phyloP scores from a whole-genome alignment of 2,888 invertebrate species.

The Eupithecia insigniata region DNA sequence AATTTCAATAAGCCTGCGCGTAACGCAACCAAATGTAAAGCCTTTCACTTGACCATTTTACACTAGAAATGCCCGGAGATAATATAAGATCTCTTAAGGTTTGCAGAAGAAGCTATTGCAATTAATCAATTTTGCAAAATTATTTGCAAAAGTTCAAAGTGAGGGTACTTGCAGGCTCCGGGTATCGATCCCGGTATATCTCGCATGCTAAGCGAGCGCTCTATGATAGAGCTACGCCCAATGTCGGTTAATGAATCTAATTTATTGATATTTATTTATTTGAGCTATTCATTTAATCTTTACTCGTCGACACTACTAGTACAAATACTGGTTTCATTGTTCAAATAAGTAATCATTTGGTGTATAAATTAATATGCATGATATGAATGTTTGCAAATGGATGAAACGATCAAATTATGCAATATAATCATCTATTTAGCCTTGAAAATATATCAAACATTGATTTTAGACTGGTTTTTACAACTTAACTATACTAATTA shows the following conservation, averaged over 20 bases:
- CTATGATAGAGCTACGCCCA: constrained; percentile 75
- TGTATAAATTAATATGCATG: background rate
- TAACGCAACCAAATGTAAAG: background rate
- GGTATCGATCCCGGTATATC: constrained; percentile 77
- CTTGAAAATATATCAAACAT: background rate
- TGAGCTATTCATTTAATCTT: background rate
- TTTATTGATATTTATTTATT: background rate
- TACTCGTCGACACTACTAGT: background rate
- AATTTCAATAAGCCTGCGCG: constrained; percentile 8
- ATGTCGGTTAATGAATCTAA: background rate
- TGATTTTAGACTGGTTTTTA: background rate
- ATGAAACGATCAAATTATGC: background rate
- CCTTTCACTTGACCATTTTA: background rate
- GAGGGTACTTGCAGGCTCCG: background rate
- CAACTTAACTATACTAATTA: background rate
- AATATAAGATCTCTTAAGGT: background rate
- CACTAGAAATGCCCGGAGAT: background rate
- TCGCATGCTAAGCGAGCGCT: constrained; percentile 81
- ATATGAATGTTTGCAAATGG: background rate
- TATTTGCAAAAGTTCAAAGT: background rate
- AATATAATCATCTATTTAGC: background rate
- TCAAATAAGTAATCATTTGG: background rate
- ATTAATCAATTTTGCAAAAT: background rate
- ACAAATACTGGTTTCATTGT: background rate
- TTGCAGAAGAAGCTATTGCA: background rate